Conservation (phyloP, 2,888 invertebrate genomes). For the Sesia apiformis region DNA sequence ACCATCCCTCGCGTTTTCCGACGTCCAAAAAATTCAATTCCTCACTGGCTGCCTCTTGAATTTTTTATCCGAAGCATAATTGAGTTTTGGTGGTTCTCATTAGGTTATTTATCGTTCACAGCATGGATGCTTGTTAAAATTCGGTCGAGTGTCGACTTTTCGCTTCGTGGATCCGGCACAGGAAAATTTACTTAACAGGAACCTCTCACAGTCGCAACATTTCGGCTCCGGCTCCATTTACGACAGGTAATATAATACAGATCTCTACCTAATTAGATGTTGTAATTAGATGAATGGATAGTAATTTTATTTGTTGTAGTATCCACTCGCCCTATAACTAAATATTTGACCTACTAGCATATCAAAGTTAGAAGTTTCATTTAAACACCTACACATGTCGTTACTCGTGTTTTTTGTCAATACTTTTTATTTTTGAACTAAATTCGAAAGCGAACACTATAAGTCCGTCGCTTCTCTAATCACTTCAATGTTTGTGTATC, state of each 20-base stretch:
- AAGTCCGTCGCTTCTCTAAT: constrained; percentile 40
- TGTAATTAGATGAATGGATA: constrained; percentile 21
- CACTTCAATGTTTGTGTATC: constrained; percentile 40
- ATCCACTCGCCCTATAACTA: neutral
- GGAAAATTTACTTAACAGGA: constrained; percentile 84
- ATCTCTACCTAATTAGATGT: constrained; percentile 20
- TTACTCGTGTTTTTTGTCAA: neutral
- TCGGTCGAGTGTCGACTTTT: constrained; percentile 90
- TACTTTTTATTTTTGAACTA: neutral
- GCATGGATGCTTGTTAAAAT: constrained; percentile 90
- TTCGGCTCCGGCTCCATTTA: constrained; percentile 85
- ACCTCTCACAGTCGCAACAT: constrained; percentile 82
- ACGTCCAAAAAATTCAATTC: neutral
- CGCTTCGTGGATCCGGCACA: constrained; percentile 89
- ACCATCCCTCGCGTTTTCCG: constrained; percentile 2
- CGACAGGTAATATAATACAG: constrained; percentile 78
- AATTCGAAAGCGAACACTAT: constrained; percentile 22
- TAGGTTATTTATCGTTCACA: constrained; percentile 26
- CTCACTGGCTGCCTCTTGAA: neutral
- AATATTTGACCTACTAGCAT: neutral
- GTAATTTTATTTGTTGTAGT: neutral
- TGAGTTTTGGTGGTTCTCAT: neutral
- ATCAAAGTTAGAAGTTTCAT: neutral
- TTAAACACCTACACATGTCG: neutral
- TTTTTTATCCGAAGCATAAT: neutral